A percentile compares a stretch with the other conserved stretches of the same genome.
Conservation (phyloP, 2,797 vertebrate species). For the Anomalospiza imberbis region DNA sequence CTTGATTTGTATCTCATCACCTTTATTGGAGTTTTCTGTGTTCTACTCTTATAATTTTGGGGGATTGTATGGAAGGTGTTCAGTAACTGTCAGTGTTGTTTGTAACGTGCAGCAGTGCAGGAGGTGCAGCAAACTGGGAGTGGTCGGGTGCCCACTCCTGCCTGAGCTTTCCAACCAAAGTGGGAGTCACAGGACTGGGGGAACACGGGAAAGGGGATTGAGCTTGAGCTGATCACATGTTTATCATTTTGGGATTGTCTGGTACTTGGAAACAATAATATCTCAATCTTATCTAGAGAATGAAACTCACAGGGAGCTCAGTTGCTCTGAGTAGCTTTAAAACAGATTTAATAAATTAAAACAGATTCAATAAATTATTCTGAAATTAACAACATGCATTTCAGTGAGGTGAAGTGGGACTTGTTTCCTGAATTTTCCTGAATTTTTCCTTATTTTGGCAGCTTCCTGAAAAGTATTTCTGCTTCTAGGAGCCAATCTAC, state of each 20-base stretch:
- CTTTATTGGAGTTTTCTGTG: not conserved
- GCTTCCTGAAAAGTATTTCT: not conserved
- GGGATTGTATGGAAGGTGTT: not conserved
- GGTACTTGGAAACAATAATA: not conserved
- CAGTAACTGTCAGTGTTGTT: not conserved
- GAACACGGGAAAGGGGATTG: not conserved
- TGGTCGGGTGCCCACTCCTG: not conserved
- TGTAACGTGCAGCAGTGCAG: not conserved
- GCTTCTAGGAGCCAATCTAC: not conserved
- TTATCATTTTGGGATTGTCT: not conserved
- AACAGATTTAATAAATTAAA: not conserved
- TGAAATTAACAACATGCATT: not conserved
- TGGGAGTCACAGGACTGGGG: not conserved
- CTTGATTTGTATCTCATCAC: not conserved
- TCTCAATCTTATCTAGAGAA: not conserved
- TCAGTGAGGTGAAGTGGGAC: not conserved
- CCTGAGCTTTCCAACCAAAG: not conserved
- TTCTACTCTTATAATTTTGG: not conserved
- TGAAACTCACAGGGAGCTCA: accelerated
- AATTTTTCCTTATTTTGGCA: not conserved
- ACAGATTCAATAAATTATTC: not conserved
- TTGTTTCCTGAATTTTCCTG: not conserved
- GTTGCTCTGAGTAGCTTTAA: not conserved
- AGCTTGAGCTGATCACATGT: not conserved
- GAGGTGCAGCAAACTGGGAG: not conserved